phyloP scores from a whole-genome alignment of 2,888 invertebrate genomes.

The Girardia tigrina region DNA sequence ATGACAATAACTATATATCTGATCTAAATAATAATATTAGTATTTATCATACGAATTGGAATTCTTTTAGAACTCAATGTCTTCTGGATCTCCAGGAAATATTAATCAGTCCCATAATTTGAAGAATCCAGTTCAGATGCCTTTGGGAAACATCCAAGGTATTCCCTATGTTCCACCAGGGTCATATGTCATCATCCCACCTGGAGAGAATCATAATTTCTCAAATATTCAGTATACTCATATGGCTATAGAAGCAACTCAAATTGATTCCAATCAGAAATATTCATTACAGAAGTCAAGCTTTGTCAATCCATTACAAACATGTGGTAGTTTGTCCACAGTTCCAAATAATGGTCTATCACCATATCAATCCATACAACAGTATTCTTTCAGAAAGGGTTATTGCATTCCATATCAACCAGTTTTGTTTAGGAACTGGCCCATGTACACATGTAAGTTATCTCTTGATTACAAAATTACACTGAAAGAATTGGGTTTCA shows the following conservation, averaged over 20 bases:
- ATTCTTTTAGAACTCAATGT: neutral
- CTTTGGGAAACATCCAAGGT: neutral
- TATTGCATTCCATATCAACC: conserved; percentile 19
- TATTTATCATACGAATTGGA: no score
- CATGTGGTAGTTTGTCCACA: neutral
- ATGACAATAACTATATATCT: no score
- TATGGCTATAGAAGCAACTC: neutral
- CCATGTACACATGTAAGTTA: neutral
- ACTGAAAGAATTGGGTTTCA: no score
- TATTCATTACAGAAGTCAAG: neutral
- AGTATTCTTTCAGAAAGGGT: neutral
- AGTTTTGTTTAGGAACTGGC: neutral
- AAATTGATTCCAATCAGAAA: conserved; percentile 9
- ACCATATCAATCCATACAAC: neutral
- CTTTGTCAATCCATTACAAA: neutral
- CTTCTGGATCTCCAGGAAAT: neutral
- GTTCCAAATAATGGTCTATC: neutral
- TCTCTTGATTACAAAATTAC: neutral
- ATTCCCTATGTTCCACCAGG: neutral
- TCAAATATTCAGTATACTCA: neutral
- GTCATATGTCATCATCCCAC: neutral
- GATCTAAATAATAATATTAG: no score
- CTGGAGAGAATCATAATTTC: neutral
- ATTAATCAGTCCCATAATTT: neutral
- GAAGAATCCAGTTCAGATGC: neutral